Evolutionary conservation across 2,113 vertebrate species (phyloP), one percentile per base, ranked within the genome.

Genomic region (Petroica traversi): DNA sequence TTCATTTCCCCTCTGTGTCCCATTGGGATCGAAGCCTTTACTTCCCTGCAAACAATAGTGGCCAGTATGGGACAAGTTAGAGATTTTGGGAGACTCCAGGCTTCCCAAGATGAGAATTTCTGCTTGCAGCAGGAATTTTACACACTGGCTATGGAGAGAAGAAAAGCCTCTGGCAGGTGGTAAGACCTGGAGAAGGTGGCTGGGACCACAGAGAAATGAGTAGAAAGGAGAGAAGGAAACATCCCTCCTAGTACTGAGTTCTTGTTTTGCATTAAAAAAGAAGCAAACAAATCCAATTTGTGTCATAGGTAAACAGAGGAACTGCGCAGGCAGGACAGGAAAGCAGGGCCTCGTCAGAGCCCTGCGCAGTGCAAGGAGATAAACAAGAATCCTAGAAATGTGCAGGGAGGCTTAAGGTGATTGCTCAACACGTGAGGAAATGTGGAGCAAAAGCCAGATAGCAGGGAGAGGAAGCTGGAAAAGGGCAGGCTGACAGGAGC

Each of bases 331-430:
- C 89, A 80, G 78, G 40, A 88, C 93, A 95, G 92, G 95, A 97
- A 96, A 77, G 72, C 85, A 71, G n/a, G 14, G 55, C 78, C n/a
- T 14, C 1, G 1, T 58, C 95, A 84, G 84, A 95, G 55, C 76
- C 67, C 15, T 12, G 11, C 0, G 0, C 57, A 13, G 1, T 0
- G 1, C 13, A 1, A 20, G 55, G 72, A 84, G 79, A 86, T 81
- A 95, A 97, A 88, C 82, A 92, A 95, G 76, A 93, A 96, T 93
- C 92, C 85, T 88, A 94, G 85, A 95, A 94, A 95, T 91, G 95
- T 52, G 62, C 71, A 87, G 74, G 85, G 78, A 91, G 63, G 67
- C 88, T 96, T 89, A 86, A 92, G 96, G 95, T 97, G 94, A 76
- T 96, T 92, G 84, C 86, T 92, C 86, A 95, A 72, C 0, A 5